These are phyloP conservation scores for Alviniconcha strummeri DNA, from an alignment of 2,888 invertebrate species.

Conservation along the genomic window DNA sequence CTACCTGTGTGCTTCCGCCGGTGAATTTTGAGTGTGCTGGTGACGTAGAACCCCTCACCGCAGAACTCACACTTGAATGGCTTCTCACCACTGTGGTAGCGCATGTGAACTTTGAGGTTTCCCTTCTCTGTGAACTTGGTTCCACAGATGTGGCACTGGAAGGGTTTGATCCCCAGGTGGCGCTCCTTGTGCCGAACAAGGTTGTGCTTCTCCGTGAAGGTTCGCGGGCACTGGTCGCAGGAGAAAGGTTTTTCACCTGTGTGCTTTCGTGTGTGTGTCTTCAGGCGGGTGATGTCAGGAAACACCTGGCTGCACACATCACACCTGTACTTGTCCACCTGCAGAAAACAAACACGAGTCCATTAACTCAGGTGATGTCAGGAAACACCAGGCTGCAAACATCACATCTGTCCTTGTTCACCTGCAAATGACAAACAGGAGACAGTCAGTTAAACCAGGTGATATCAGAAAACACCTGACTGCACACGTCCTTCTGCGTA, in stretches of 20 bases:
- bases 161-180: slow-evolving; percentile 38
- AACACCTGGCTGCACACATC: slow-evolving; percentile 34
- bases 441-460: no score
- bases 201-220: slow-evolving; percentile 37
- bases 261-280: slow-evolving; percentile 40
- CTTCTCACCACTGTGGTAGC: slow-evolving; percentile 41
- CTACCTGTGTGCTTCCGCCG: slow-evolving; percentile 34
- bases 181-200: slow-evolving; percentile 37
- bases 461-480: no score
- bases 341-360: no score
- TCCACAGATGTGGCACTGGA: slow-evolving; percentile 39
- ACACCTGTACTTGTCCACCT: no score
- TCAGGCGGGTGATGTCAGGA: slow-evolving; percentile 33
- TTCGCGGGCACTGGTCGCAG: slow-evolving; percentile 37
- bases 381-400: no score
- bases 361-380: no score
- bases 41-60: slow-evolving; percentile 36
- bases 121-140: slow-evolving; percentile 41
- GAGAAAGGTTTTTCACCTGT: slow-evolving; percentile 41
- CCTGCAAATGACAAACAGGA: no score
- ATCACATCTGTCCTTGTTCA: no score
- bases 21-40: slow-evolving; percentile 32
- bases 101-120: slow-evolving; percentile 36
- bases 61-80: slow-evolving; percentile 41
- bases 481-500: no score